phyloP scores from a whole-genome alignment of 2,888 invertebrate species.

The Muschampia plurimacula region DNA sequence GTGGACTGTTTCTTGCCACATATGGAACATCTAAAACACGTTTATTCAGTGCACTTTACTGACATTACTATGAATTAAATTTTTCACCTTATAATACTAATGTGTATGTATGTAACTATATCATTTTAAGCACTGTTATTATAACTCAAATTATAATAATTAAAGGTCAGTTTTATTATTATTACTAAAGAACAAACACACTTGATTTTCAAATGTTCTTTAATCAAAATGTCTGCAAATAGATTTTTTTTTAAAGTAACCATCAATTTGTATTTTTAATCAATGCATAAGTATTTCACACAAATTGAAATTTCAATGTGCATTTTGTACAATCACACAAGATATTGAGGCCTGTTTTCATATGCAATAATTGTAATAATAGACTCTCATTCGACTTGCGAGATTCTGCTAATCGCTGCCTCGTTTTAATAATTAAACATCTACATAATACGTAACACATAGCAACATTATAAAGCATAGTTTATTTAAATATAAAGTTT shows the following conservation, averaged over 20 bases:
- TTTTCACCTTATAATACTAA: background rate
- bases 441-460: slow-evolving; percentile 7
- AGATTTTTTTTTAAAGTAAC: background rate
- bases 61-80: background rate
- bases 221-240: no score
- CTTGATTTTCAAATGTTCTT: background rate
- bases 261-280: background rate
- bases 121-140: background rate
- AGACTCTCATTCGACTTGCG: background rate
- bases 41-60: background rate
- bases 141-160: background rate
- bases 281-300: background rate
- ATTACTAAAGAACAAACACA: background rate
- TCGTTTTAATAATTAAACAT: slow-evolving; percentile 6
- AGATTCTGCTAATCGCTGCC: slow-evolving; percentile 10
- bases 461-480: slow-evolving; percentile 5
- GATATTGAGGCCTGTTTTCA: no score
- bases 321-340: no score
- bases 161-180: background rate
- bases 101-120: background rate
- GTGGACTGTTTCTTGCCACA: background rate
- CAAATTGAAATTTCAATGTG: no score
- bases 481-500: background rate
- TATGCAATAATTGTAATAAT: background rate
- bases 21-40: background rate